Evolutionary conservation across 2,113 vertebrate species (phyloP), one percentile per base, ranked within the genome.

Genomic region (Panurus biarmicus): DNA sequence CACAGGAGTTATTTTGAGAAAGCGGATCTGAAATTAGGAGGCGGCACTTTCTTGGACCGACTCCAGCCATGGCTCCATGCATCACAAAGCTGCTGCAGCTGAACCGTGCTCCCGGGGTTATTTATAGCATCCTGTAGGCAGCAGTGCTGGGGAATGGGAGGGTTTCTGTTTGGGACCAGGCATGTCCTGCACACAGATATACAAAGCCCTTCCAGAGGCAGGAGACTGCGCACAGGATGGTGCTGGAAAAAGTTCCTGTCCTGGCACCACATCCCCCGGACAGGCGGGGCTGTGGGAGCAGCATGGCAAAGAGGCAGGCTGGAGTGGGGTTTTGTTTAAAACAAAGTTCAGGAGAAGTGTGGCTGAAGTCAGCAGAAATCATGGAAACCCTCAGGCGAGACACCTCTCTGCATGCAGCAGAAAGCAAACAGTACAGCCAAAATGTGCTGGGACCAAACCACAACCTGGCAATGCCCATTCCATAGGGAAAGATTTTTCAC

Each of bases 1-100:
- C 92, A 92, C 90, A 22, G 45, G 89, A 93, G 96, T 86, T 97
- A 97, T 97, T 97, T 96, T 94, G 91, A 96, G 97, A 90, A 96
- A 96, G 91, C 60, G 51, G 96, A 97, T 95, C 96, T 94, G 96
- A 93, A 96, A 97, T 94, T 89, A 95, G 97, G 90, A 95, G 95
- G 93, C 74, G 74, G 95, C 85, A 71, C 85, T 96, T 93, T 94
- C 70, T 93, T 97, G 97, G 96, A 82, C 71, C 7, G 14, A 2
- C 73, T 96, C 96, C 97, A 97, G 95, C 88, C 92, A 71, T 0
- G 24, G 74, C 78, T 96, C 94, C 87, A 47, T 24, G 85, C 82
- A 84, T 78, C 83, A 71, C 94, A 60, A 31, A 95, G 94, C 94
- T 83, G 90, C 94, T 64, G 93, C 95, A 73, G 82, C 95, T 96